phyloP scores from a whole-genome alignment of 2,888 invertebrate species.

The Galeruca laticollis region DNA sequence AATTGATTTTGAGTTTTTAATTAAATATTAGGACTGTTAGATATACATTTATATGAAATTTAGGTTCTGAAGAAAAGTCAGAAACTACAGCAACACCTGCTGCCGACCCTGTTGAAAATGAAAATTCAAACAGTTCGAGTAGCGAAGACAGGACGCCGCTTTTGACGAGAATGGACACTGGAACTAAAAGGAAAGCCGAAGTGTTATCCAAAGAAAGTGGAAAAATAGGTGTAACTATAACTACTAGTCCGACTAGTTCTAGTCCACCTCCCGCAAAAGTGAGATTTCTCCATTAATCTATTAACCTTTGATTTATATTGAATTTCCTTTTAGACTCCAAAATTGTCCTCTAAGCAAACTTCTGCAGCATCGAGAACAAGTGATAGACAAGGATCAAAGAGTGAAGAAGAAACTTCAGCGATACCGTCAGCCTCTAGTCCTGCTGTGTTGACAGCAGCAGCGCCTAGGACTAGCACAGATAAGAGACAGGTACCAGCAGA shows the following conservation, averaged over 20 bases:
- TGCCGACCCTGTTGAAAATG: conserved; percentile 62
- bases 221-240: conserved; percentile 91
- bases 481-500: conserved; percentile 59
- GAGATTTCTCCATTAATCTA: conserved; percentile 21
- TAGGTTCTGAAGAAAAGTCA: conserved; percentile 44
- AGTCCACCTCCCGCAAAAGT: conserved; percentile 69
- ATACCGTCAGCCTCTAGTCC: conserved; percentile 62
- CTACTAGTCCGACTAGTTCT: conserved; percentile 74
- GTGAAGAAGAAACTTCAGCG: conserved; percentile 56
- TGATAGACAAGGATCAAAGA: conserved; percentile 68
- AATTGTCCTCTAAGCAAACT: conserved; percentile 47
- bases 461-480: conserved; percentile 63
- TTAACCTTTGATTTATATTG: conserved; percentile 2
- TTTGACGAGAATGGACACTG: conserved; percentile 64
- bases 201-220: conserved; percentile 88
- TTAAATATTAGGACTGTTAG: not conserved
- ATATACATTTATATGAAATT: not conserved
- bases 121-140: conserved; percentile 71
- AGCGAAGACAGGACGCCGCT: conserved; percentile 74
- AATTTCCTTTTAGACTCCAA: conserved; percentile 43
- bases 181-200: conserved; percentile 84
- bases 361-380: conserved; percentile 62
- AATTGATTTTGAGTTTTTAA: conserved; percentile 9
- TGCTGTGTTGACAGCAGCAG: conserved; percentile 63
- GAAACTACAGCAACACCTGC: conserved; percentile 20